Evolutionary conservation across 2,113 vertebrate genomes (phyloP), one percentile per base, ranked within the genome.

Genomic region (Uria aalge): DNA sequence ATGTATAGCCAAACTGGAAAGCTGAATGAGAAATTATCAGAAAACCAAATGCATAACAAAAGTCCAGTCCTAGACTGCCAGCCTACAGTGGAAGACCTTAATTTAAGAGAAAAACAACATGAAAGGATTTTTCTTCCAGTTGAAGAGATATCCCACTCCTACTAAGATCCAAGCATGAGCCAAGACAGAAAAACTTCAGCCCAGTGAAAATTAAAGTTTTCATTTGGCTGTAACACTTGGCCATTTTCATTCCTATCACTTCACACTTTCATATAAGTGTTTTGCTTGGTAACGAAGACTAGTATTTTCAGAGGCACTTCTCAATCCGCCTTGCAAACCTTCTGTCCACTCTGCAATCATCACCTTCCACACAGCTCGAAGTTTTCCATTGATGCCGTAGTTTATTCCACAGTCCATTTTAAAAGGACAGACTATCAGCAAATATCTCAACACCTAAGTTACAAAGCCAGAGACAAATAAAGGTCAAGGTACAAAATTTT

Each of bases 301-400:
- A 90, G 88, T 88, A 90, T 92, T 96, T 95, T 94, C 64, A 92
- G 75, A 93, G 43, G 41, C 72, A 73, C 79, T 88, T 91, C 72
- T 88, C 74, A 85, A 38, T 83, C 52, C 0, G 8, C 34, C 55
- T 40, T 30, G 23, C 3, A 1, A 85, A 14, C 41, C 57, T 80
- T 83, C 41, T 41, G 56, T 80, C 85, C 55, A 59, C 63, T 86
- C 52, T 74, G 63, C 75, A 92, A 36, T 85, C 80, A 79, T 41
- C 90, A 80, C 88, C 59, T 83, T 94, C 67, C 48, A 80, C 27
- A 55, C 16, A 77, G 55, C 50, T 83, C 47, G 22, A 74, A 60
- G 59, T 82, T 92, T 90, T 95, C 78, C 80, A 62, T 26, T 82
- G 71, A 66, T 59, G n/a, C 68, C 60, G 80, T 63, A 26, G 45